phyloP scores from a whole-genome alignment of 2,888 invertebrate species.

The Hyalella azteca region DNA sequence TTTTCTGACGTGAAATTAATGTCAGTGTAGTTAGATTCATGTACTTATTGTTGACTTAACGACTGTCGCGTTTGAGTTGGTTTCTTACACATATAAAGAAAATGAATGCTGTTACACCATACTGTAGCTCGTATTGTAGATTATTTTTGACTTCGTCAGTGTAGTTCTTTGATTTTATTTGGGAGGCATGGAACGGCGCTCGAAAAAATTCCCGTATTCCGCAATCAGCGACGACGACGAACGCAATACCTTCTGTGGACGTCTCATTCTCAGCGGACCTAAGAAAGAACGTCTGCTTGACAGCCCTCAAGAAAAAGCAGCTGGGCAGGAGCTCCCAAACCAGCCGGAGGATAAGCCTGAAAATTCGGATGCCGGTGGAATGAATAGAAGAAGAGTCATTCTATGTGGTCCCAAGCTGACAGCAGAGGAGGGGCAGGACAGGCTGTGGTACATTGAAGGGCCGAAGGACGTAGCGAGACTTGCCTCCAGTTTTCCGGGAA shows the following conservation, averaged over 20 bases:
- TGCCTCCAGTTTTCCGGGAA: neutral
- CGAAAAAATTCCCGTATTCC: neutral
- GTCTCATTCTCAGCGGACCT: constrained; percentile 13
- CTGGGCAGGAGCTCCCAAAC: neutral
- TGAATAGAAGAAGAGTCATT: constrained; percentile 13
- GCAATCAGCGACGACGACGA: neutral
- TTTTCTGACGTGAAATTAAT: too few relatives aligned
- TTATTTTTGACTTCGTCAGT: too few relatives aligned
- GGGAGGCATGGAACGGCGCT: neutral
- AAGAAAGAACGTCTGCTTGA: neutral
- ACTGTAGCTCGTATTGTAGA: too few relatives aligned
- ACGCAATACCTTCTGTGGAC: neutral
- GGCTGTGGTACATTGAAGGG: constrained; percentile 24
- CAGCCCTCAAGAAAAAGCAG: neutral
- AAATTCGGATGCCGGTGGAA: neutral
- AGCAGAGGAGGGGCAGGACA: neutral
- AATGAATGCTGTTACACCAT: too few relatives aligned
- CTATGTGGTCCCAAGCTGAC: neutral
- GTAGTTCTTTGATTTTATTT: neutral
- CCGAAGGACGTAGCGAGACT: neutral
- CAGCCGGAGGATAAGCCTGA: neutral
- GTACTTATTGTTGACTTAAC: too few relatives aligned
- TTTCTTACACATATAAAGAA: too few relatives aligned
- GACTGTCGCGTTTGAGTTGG: too few relatives aligned
- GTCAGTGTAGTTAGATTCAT: too few relatives aligned